These are phyloP conservation scores for Tetranychus piercei DNA, from an alignment of 2,888 invertebrate genomes.

Conservation along the genomic window DNA sequence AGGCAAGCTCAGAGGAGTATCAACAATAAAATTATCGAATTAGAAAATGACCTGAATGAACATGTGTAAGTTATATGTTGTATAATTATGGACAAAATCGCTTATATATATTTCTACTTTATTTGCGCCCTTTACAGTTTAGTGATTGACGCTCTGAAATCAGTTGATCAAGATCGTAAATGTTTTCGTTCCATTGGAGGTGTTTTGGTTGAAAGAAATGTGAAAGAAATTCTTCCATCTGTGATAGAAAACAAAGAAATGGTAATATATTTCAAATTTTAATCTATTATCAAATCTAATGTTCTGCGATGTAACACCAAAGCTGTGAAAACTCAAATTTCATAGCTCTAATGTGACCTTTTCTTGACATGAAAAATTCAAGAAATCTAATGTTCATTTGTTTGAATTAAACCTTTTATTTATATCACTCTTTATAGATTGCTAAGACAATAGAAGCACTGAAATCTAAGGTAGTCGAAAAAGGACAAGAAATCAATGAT, in stretches of 20 bases:
- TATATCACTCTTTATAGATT: slow-evolving; percentile 40
- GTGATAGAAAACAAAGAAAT: slow-evolving; percentile 56
- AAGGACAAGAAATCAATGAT: slow-evolving; percentile 73
- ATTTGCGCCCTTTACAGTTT: slow-evolving; percentile 44
- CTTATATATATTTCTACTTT: background rate
- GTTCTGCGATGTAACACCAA: too few species aligned
- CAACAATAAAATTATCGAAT: slow-evolving; percentile 69
- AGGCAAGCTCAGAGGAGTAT: slow-evolving; percentile 68
- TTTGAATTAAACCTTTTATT: too few species aligned
- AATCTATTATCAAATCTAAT: background rate
- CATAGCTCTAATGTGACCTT: background rate
- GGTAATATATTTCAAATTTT: slow-evolving; percentile 32
- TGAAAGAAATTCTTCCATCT: slow-evolving; percentile 71
- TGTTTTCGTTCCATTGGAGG: slow-evolving; percentile 88
- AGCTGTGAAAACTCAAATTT: background rate
- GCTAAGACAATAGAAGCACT: slow-evolving; percentile 56
- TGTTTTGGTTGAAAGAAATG: slow-evolving; percentile 74
- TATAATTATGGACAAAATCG: too few species aligned
- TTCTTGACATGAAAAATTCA: background rate
- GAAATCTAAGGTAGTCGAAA: slow-evolving; percentile 59
- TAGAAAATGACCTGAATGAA: slow-evolving; percentile 84
- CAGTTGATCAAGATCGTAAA: slow-evolving; percentile 52
- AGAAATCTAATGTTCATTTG: background rate
- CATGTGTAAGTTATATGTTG: slow-evolving; percentile 52
- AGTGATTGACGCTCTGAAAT: slow-evolving; percentile 76